A percentile compares a stretch with the other conserved stretches of the same genome.
phyloP scores from a whole-genome alignment of 1,140 invertebrate species.

The Sarcophaga bullata region DNA sequence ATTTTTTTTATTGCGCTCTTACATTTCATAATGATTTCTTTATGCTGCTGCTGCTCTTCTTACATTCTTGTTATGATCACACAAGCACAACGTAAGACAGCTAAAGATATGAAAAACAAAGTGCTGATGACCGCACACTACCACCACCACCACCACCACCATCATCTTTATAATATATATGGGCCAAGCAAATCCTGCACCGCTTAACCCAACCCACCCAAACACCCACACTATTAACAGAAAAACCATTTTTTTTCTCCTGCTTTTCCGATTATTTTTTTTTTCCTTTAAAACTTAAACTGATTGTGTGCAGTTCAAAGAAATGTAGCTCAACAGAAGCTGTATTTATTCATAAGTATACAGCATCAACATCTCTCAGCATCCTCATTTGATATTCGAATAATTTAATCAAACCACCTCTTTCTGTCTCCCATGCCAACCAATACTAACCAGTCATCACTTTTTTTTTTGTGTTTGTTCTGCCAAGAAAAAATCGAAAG shows the following conservation, averaged over 20 bases:
- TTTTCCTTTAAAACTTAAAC: background rate
- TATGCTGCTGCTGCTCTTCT: constrained; percentile 16
- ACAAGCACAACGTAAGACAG: background rate
- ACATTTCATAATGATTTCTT: background rate
- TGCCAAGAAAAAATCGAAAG: too few species aligned
- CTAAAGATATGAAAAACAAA: background rate
- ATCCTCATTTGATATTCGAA: background rate
- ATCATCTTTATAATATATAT: background rate
- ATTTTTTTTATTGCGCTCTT: too few species aligned
- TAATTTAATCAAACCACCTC: background rate
- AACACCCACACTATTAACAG: background rate
- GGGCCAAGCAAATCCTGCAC: too few species aligned
- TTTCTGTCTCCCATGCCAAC: too few species aligned
- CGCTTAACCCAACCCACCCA: too few species aligned
- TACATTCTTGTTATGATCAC: background rate
- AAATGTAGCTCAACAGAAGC: background rate
- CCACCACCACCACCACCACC: constrained; percentile 1
- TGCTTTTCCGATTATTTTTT: background rate
- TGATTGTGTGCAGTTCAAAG: background rate
- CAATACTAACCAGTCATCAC: too few species aligned
- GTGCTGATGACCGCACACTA: background rate
- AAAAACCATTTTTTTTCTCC: background rate
- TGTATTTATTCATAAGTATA: background rate
- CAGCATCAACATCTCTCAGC: background rate
- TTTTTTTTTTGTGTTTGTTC: too few species aligned